Percentiles rank a stretch among this genome's conserved stretches.
phyloP scores from a whole-genome alignment of 2,888 invertebrate species.

The Brachynemurus nebulosus region DNA sequence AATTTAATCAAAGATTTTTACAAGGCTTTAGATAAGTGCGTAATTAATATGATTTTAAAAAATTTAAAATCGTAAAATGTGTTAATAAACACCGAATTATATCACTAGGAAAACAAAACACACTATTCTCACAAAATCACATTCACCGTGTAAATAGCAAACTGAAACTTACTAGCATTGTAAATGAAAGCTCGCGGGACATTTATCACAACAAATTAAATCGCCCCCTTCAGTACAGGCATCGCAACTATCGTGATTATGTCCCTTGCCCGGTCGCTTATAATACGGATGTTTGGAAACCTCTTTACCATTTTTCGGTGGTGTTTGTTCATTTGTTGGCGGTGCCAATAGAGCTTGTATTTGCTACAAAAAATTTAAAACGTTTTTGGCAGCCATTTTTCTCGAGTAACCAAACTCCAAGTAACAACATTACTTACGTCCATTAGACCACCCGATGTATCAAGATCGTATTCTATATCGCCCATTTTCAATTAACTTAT shows the following conservation, averaged over 20 bases:
- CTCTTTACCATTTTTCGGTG: conserved; percentile 41
- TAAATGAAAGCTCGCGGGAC: conserved; percentile 91
- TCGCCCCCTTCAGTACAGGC: conserved; percentile 92
- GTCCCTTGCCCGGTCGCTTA: conserved; percentile 73
- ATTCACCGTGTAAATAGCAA: too few relatives aligned
- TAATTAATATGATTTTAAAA: too few relatives aligned
- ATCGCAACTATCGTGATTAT: conserved; percentile 88
- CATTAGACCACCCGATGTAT: conserved; percentile 71
- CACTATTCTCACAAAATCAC: too few relatives aligned
- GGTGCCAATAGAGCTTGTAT: conserved; percentile 81
- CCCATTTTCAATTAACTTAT: conserved; percentile 38
- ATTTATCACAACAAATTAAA: conserved; percentile 88
- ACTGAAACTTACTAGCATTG: conserved; percentile 92
- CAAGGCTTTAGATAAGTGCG: too few relatives aligned
- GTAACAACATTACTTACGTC: too few relatives aligned
- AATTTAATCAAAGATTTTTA: too few relatives aligned
- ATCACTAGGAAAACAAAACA: too few relatives aligned
- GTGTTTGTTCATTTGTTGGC: conserved; percentile 57
- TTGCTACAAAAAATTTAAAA: conserved; percentile 43
- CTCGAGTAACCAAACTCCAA: too few relatives aligned
- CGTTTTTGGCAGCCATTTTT: conserved; percentile 20
- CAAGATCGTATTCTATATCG: conserved; percentile 59
- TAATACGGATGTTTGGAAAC: conserved; percentile 65
- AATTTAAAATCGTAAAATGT: too few relatives aligned
- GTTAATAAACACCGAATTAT: too few relatives aligned